phyloP scores from a whole-genome alignment of 2,113 vertebrate genomes.

The Uropsilus gracilis region DNA sequence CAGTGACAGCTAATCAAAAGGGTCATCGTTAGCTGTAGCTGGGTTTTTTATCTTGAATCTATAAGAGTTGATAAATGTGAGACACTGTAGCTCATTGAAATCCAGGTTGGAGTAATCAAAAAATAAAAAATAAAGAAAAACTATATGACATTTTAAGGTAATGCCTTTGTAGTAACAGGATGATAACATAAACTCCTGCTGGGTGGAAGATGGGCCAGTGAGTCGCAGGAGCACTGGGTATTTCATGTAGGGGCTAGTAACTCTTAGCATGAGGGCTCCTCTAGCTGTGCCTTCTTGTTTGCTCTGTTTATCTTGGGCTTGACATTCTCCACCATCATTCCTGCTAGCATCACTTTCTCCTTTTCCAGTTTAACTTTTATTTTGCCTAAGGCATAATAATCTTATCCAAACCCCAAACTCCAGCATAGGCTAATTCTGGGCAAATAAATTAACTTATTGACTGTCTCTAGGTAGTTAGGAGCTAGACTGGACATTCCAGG shows the following conservation, averaged over 20 bases:
- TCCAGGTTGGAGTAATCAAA: slow-evolving; percentile 47
- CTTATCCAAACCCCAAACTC: no score
- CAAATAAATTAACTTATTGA: neutral
- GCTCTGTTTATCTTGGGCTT: neutral
- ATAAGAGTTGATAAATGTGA: slow-evolving; percentile 67
- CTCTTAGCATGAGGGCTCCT: neutral
- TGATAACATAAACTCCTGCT: neutral
- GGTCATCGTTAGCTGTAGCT: neutral
- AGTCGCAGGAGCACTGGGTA: accelerated
- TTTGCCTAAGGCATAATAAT: neutral
- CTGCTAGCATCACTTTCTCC: neutral
- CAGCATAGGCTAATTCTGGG: neutral
- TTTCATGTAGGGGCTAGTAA: neutral
- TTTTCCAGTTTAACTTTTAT: neutral
- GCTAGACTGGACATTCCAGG: neutral
- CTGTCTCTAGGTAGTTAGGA: neutral
- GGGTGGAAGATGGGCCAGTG: neutral
- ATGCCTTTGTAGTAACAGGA: neutral
- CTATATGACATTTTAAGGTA: neutral
- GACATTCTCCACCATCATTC: neutral
- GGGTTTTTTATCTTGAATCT: slow-evolving; percentile 55
- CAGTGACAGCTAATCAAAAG: neutral
- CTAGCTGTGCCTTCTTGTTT: neutral
- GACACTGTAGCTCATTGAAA: slow-evolving; percentile 43
- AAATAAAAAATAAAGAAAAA: slow-evolving; percentile 44